Evolutionary conservation across 2,797 vertebrate genomes (phyloP).

Genomic region (Myripristis murdjan): DNA sequence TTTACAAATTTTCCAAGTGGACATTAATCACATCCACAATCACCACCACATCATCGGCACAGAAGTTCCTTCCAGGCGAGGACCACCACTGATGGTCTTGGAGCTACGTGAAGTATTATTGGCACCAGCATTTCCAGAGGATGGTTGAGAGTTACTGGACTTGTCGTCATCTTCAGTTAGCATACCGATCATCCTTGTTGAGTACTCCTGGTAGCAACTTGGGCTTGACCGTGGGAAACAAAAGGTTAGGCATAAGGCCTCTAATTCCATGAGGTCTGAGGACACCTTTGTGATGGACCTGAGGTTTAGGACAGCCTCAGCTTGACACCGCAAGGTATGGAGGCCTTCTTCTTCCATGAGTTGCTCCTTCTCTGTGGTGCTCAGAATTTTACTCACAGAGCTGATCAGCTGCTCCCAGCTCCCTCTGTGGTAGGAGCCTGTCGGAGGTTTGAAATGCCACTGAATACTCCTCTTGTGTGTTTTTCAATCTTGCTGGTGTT

Average conservation of each 20-base stretch:
- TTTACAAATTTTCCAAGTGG: background rate
- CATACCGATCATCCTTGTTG: conserved; percentile 13
- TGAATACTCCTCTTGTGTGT: conserved; percentile 3
- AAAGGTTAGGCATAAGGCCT: conserved; percentile 10
- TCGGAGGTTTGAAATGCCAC: conserved; percentile 17
- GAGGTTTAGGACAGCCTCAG: conserved; percentile 40
- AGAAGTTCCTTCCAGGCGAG: background rate
- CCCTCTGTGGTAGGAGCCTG: conserved; percentile 26
- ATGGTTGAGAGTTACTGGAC: conserved; percentile 23
- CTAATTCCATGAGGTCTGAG: conserved; percentile 7
- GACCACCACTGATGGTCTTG: conserved; percentile 22
- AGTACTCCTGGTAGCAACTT: conserved; percentile 22
- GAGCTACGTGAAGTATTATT: conserved; percentile 27
- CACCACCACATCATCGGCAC: conserved; percentile 6
- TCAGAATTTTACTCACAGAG: conserved; percentile 22
- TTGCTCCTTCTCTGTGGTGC: conserved; percentile 15
- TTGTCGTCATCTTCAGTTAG: conserved; percentile 31
- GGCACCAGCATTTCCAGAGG: conserved; percentile 37
- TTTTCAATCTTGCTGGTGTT: conserved; percentile 1
- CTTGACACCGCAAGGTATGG: conserved; percentile 32
- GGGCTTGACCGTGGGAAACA: conserved; percentile 22
- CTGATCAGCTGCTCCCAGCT: conserved; percentile 25
- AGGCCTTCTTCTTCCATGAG: conserved; percentile 32
- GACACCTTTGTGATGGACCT: conserved; percentile 35
- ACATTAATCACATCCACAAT: conserved; percentile 38